Base-by-base conservation (phyloP, 2,113 vertebrate species). In the Brachypodius melanocephalos region DNA sequence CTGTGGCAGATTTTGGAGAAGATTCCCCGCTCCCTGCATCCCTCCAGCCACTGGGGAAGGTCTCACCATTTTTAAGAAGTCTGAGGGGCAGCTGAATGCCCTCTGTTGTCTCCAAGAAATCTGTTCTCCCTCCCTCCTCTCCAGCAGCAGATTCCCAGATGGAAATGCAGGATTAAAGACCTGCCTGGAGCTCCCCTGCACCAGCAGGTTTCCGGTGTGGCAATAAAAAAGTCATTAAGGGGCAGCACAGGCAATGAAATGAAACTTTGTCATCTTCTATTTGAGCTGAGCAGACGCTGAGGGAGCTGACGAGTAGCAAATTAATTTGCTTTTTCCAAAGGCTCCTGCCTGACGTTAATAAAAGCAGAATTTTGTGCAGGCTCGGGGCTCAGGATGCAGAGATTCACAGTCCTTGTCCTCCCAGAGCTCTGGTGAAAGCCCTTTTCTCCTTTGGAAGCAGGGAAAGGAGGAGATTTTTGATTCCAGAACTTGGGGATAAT, bases 361-460 rank as follows among this genome's bases (percentile, higher is more conserved):
- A 76, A 69, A 62, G 82, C 49, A 5, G 59, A 2, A 1, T 5
- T 57, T 32, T 20, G 51, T 62, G 85, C 77, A 75, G 65, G 46
- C 57, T 55, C 9, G 8, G 0, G 31, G 82, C 69, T 67, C 46
- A 4, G 74, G 36, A 24, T 14, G 8, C 52, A 28, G 54, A 21
- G 12, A 17, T 17, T 17, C 66, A 2, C 0, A 2, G 10, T 5
- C 8, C 34, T 5, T 2, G 3, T 34, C 57, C 58, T 65, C 8
- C 0, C 48, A 48, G 68, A 71, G 61, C 85, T 45, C 69, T 72
- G 24, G 11, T 31, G 17, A 28, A 63, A 13, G 8, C 11, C 1
- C 5, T 61, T 48, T 79, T 43, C 21, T 15, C 40, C 54, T n/a
- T 0, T 48, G 46, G 16, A 61, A 67, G 61, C 22, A 42, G 40